Conservation (phyloP, 1,140 invertebrate genomes). For the Gerris buenoi region DNA sequence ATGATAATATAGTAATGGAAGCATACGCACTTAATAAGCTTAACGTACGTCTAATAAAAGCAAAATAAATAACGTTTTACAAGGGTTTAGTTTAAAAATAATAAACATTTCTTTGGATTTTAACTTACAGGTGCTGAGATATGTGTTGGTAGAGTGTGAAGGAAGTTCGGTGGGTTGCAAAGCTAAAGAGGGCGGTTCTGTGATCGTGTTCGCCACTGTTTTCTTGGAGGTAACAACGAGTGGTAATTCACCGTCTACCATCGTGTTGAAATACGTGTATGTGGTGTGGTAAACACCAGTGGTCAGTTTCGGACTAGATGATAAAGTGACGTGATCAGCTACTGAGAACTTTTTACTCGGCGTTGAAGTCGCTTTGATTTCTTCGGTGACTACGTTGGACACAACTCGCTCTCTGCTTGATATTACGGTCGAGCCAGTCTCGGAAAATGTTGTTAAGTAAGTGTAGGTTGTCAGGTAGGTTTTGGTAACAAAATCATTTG, state of each 20-base stretch:
- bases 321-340: constrained; percentile 22
- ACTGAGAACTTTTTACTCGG: constrained; percentile 4
- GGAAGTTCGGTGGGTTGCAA: constrained; percentile 41
- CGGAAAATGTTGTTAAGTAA: constrained; percentile 50
- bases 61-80: too few relatives aligned
- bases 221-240: constrained; percentile 46
- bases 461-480: constrained; percentile 60
- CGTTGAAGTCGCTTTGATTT: constrained; percentile 28
- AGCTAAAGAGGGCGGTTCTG: constrained; percentile 40
- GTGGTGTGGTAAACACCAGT: constrained; percentile 53
- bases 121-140: constrained; percentile 42
- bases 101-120: too few relatives aligned
- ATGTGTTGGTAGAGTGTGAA: constrained; percentile 46
- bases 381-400: constrained; percentile 52
- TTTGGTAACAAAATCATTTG: constrained; percentile 55
- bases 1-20: too few relatives aligned
- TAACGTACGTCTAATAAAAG: too few relatives aligned
- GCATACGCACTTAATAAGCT: too few relatives aligned
- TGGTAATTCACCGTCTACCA: constrained; percentile 43
- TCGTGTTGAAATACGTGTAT: constrained; percentile 49
- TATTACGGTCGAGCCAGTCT: constrained; percentile 44
- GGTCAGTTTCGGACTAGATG: constrained; percentile 37
- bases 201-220: constrained; percentile 51
- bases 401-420: constrained; percentile 45
- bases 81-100: too few relatives aligned